phyloP scores from a whole-genome alignment of 2,113 vertebrate genomes.

The Ammospiza caudacuta region DNA sequence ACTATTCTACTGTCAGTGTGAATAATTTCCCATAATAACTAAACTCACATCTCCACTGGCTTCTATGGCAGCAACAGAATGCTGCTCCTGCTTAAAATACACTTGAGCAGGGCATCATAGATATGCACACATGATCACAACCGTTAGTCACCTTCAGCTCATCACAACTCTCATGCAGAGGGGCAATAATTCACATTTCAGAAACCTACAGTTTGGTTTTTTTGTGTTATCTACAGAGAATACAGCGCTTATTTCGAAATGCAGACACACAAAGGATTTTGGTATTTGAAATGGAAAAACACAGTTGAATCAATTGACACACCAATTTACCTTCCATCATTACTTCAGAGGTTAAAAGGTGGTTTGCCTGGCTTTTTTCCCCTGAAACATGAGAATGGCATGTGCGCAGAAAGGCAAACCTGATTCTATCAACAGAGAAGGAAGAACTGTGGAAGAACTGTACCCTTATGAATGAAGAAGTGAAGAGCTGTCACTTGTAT shows the following conservation, averaged over 20 bases:
- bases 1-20: not conserved
- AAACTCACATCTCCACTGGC: not conserved
- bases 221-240: not conserved
- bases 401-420: not conserved
- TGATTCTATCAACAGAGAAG: not conserved
- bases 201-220: not conserved
- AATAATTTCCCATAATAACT: not conserved
- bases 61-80: not conserved
- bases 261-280: not conserved
- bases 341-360: not conserved
- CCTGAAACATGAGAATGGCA: not conserved
- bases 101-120: not conserved
- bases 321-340: not conserved
- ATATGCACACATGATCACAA: accelerated
- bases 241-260: not conserved
- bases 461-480: not conserved
- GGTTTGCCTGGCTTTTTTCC: not conserved
- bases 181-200: not conserved
- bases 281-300: not conserved
- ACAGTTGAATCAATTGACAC: not conserved
- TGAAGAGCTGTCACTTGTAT: not conserved
- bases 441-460: not conserved
- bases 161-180: not conserved
- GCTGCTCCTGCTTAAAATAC: not conserved
- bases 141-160: not conserved